These are phyloP conservation scores for Calameuta idolon DNA, from an alignment of 2,888 invertebrate species.

Conservation along the genomic window DNA sequence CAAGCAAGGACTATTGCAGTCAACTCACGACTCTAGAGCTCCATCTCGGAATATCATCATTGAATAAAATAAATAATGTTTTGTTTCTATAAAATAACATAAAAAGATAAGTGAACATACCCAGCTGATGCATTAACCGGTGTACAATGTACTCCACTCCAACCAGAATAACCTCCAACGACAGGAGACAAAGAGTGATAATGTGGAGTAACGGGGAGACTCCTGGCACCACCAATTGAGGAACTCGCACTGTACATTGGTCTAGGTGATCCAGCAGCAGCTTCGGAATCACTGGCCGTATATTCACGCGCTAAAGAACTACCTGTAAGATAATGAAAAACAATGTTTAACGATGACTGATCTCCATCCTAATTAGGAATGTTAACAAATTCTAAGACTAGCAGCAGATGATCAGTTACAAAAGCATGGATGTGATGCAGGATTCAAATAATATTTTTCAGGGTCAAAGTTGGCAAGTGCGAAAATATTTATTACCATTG, in stretches of 20 bases:
- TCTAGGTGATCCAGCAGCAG: constrained; percentile 48
- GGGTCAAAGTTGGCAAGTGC: neutral
- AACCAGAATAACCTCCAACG: constrained; percentile 53
- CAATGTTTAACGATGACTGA: neutral
- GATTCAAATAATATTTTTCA: neutral
- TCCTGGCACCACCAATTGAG: constrained; percentile 55
- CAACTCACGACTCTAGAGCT: constrained; percentile 59
- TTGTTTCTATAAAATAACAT: neutral
- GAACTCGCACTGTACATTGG: constrained; percentile 62
- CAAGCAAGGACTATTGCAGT: constrained; percentile 49
- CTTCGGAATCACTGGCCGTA: constrained; percentile 55
- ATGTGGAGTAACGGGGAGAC: constrained; percentile 59
- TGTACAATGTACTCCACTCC: constrained; percentile 56
- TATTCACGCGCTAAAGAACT: constrained; percentile 39
- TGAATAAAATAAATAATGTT: neutral
- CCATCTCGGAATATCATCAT: constrained; percentile 58
- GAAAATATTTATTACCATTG: neutral
- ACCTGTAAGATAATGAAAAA: constrained; percentile 29
- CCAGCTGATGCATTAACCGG: constrained; percentile 48
- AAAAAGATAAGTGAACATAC: constrained; percentile 32
- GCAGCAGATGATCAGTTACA: neutral
- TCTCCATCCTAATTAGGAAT: neutral
- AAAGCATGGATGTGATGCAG: neutral
- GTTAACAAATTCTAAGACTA: neutral
- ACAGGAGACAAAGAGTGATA: constrained; percentile 59